Conservation (phyloP, 2,888 invertebrate species). For the Onchidella celtica region DNA sequence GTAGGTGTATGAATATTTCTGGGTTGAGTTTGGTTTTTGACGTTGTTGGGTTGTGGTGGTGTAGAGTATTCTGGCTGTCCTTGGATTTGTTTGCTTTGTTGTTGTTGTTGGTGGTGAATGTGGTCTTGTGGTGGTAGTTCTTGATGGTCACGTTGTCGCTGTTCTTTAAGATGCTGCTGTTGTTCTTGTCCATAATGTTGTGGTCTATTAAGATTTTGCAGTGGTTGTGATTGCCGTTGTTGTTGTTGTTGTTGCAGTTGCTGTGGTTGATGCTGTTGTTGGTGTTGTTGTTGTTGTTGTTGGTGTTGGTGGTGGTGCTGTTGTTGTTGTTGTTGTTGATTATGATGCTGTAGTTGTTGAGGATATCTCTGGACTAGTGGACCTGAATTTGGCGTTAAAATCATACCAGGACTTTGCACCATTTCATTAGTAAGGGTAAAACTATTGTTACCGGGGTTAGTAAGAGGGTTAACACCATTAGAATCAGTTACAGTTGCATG, state of each 20-base stretch:
- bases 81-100: not conserved
- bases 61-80: too few species aligned
- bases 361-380: not conserved
- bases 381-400: not conserved
- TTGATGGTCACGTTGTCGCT: not conserved
- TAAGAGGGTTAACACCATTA: too few species aligned
- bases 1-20: too few species aligned
- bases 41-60: too few species aligned
- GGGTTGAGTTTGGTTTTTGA: too few species aligned
- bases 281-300: too few species aligned
- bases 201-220: not conserved
- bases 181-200: not conserved
- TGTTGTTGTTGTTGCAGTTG: conserved; percentile 10
- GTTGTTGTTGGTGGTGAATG: not conserved
- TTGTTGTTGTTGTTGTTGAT: too few species aligned
- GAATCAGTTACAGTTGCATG: too few species aligned
- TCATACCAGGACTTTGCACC: not conserved
- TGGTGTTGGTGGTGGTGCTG: too few species aligned
- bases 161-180: not conserved
- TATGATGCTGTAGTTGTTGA: too few species aligned
- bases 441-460: too few species aligned
- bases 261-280: not conserved
- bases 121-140: not conserved
- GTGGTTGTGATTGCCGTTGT: not conserved
- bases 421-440: not conserved